Evolutionary conservation across 2,113 vertebrate genomes (phyloP).

Genomic region (Thomomys bottae): DNA sequence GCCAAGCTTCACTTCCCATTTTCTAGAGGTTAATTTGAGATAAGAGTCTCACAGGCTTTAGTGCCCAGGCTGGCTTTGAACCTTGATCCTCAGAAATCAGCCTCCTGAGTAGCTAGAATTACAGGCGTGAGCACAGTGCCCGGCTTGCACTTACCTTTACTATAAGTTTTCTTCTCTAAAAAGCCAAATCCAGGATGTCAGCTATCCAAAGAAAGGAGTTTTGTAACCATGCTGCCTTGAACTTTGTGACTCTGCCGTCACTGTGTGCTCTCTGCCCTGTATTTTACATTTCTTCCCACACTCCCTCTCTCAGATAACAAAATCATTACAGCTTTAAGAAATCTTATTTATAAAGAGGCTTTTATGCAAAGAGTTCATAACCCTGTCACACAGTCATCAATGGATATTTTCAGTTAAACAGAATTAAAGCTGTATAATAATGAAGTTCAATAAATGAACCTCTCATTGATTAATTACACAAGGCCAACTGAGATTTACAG

Average conservation of each 20-base stretch:
- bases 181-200: not conserved
- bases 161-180: not conserved
- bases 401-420: conserved; percentile 67
- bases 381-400: conserved; percentile 68
- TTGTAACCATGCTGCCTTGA: conserved; percentile 55
- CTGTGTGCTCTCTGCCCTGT: conserved; percentile 53
- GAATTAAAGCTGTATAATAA: conserved; percentile 60
- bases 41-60: no score
- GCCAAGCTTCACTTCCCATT: no score
- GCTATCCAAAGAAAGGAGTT: conserved; percentile 54
- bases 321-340: conserved; percentile 77
- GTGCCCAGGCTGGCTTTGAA: no score
- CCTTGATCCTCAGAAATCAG: no score
- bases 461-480: conserved; percentile 36
- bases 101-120: no score
- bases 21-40: no score
- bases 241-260: conserved; percentile 67
- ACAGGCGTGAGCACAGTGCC: no score
- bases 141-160: conserved; percentile 34
- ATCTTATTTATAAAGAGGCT: conserved; percentile 80
- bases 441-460: conserved; percentile 49
- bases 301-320: conserved; percentile 72
- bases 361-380: conserved; percentile 81
- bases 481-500: conserved; percentile 60
- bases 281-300: conserved; percentile 69